Base-by-base conservation (phyloP, 2,113 vertebrate species). In the Amphilophus citrinellus region DNA sequence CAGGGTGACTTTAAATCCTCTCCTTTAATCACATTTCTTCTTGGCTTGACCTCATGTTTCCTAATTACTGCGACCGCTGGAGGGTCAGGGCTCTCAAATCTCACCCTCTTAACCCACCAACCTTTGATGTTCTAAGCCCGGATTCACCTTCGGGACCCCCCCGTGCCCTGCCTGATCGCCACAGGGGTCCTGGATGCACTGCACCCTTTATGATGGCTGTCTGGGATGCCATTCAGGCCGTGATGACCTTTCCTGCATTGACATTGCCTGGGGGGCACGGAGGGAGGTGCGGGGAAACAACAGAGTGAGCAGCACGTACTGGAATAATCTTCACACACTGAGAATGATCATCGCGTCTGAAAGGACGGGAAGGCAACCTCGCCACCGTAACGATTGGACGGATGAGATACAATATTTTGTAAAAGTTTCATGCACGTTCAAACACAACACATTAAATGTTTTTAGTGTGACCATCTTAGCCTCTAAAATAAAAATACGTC, bases 131-230 rank as follows among this genome's bases (percentile, higher is more conserved):
- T 24, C 65, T 71, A 30, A 71, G 65, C 42, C 9, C 5, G 18
- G 42, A 39, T 57, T 63, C 8, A 8, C 57, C 82, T 75, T 20
- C 24, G 57, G 83, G 24, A 75, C 42, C 65, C 0, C 27, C 0
- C 27, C 15, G 42, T 10, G 24, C 0, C 5, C 57, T 61, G 60
- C 60, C 58, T 79, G 80, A 68, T 63, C 66, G 47, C 39, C 27
- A 42, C 61, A 53, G 73, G 80, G 83, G 37, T 82, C 63, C 32
- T 17, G 24, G 53, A 63, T 66, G 66, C 15, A 18, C 47, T 17
- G 3, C 22, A 39, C n/a, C 39, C 62, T 94, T 92, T 88, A 90
- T 84, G 61, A 62, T 75, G 78, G 78, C 62, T 82, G 85, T 89
- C 79, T 59, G 57, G 56, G 75, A 56, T 2, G 1, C 81, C 59